These are phyloP conservation scores for Pristis pectinata DNA, from an alignment of 2,797 vertebrate species.

Conservation along the genomic window DNA sequence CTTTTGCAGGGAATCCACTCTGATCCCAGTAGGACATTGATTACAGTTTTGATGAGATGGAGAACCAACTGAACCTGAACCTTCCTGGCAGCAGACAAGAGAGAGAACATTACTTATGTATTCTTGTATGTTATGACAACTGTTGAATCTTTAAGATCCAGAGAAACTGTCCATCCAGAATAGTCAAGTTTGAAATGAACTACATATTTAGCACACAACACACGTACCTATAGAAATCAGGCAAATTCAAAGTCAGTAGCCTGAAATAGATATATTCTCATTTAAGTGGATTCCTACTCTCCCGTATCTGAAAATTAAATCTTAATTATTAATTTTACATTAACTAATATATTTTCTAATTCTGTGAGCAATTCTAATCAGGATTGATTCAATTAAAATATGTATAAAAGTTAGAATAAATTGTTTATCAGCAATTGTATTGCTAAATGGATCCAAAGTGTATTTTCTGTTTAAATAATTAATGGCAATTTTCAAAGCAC, in stretches of 20 bases:
- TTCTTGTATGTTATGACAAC: neutral
- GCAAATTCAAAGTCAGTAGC: neutral
- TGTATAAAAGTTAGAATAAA: neutral
- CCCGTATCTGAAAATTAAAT: neutral
- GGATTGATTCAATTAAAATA: constrained; percentile 1
- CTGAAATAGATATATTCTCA: neutral
- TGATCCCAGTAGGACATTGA: neutral
- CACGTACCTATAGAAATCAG: neutral
- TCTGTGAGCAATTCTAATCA: neutral
- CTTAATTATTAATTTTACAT: neutral
- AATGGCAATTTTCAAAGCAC: neutral
- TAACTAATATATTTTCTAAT: neutral
- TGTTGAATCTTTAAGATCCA: neutral
- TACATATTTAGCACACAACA: neutral
- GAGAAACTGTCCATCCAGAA: neutral
- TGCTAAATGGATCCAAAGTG: neutral
- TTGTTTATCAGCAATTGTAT: constrained; percentile 13
- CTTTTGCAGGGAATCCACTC: neutral
- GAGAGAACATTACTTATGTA: neutral
- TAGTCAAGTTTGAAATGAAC: neutral
- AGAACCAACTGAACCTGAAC: neutral
- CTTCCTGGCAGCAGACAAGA: neutral
- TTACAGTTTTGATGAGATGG: neutral
- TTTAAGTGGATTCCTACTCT: neutral
- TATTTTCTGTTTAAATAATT: neutral